Percentiles rank a stretch among this genome's conserved stretches.
These are phyloP conservation scores for Erebia aethiops DNA, from an alignment of 2,888 invertebrate genomes.

Conservation along the genomic window DNA sequence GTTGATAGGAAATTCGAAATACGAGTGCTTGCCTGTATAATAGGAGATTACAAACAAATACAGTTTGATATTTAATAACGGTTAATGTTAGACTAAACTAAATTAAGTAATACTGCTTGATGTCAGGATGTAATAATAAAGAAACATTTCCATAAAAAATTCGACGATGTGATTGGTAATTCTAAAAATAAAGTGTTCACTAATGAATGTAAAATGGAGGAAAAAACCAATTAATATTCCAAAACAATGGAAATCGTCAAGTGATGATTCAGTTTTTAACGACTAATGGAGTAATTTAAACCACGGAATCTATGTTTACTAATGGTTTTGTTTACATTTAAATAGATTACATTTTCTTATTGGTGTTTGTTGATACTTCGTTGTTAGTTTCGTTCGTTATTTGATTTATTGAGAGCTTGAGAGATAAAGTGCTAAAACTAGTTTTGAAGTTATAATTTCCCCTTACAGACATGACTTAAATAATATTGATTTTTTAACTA, in stretches of 20 bases:
- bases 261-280: conserved; percentile 31
- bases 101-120: not conserved
- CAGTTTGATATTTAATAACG: not conserved
- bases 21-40: not conserved
- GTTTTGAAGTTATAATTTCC: not conserved
- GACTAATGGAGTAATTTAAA: conserved; percentile 21
- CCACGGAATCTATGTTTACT: conserved; percentile 21
- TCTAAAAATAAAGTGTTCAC: not conserved
- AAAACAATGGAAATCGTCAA: conserved; percentile 17
- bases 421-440: not conserved
- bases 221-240: conserved; percentile 29
- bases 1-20: not conserved
- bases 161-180: not conserved
- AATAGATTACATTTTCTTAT: not conserved
- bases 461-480: too few species aligned
- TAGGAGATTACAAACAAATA: not conserved
- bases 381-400: too few species aligned
- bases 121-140: not conserved
- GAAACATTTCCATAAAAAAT: not conserved
- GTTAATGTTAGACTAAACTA: not conserved
- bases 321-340: conserved; percentile 30
- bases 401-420: not conserved
- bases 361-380: not conserved
- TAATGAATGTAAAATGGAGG: conserved; percentile 20
- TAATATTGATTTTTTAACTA: too few species aligned